A percentile compares a stretch with the other conserved stretches of the same genome.
Conservation (phyloP, 1,140 invertebrate genomes). For the Cherax destructor region DNA sequence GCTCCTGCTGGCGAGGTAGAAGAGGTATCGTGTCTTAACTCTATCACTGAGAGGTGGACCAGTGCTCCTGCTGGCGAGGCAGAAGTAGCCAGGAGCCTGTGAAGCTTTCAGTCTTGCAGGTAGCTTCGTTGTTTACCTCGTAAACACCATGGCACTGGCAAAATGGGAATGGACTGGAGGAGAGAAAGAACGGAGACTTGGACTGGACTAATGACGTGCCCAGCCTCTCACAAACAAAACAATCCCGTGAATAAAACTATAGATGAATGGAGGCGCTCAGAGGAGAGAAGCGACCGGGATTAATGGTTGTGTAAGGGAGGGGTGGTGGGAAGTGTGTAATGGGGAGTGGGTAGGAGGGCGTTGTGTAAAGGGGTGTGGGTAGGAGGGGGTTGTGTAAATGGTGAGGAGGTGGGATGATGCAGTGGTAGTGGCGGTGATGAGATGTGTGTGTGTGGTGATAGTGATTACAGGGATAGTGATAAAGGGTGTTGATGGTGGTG, state of each 20-base stretch:
- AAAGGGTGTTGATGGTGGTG: too few relatives aligned
- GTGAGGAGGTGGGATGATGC: background rate
- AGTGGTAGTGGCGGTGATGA: too few relatives aligned
- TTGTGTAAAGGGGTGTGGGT: background rate
- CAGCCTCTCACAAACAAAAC: background rate
- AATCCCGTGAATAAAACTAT: background rate
- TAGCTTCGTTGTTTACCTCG: background rate
- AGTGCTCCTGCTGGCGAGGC: too few relatives aligned
- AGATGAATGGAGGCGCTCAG: background rate
- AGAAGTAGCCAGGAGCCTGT: background rate
- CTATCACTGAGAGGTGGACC: too few relatives aligned
- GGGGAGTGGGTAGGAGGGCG: background rate
- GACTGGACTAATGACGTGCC: background rate
- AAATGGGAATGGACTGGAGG: background rate
- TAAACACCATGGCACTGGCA: background rate
- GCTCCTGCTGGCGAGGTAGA: too few relatives aligned
- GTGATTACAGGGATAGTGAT: too few relatives aligned
- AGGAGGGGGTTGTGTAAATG: background rate
- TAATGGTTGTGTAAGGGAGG: background rate
- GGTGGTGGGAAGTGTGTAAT: background rate
- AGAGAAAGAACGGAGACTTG: background rate
- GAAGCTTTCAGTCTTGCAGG: background rate
- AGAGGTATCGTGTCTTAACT: too few relatives aligned
- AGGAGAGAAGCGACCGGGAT: background rate
- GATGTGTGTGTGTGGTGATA: too few relatives aligned